Percentiles rank a stretch among this genome's conserved stretches.
These are phyloP conservation scores for Dione juno DNA, from an alignment of 2,888 invertebrate species.

Conservation along the genomic window DNA sequence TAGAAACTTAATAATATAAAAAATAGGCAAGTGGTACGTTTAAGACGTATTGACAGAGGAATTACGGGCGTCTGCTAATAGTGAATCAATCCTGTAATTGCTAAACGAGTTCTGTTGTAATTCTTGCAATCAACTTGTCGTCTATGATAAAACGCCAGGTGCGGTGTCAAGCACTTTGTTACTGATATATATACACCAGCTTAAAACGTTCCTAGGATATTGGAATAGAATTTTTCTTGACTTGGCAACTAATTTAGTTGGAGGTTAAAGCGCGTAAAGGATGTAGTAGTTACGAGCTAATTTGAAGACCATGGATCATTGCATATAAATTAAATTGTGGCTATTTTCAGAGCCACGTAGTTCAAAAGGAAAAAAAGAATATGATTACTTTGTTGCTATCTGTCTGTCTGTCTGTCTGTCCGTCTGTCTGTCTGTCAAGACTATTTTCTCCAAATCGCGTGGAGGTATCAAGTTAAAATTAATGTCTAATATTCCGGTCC, in stretches of 20 bases:
- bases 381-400: too few relatives aligned
- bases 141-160: constrained; percentile 55
- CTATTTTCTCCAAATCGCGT: too few relatives aligned
- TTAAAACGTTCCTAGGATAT: not conserved
- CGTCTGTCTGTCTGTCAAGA: too few relatives aligned
- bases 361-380: too few relatives aligned
- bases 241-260: constrained; percentile 2
- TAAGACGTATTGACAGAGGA: constrained; percentile 31
- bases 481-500: too few relatives aligned
- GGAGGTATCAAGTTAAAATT: too few relatives aligned
- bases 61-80: constrained; percentile 51
- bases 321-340: too few relatives aligned
- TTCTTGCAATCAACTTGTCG: constrained; percentile 57
- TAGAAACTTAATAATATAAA: not conserved
- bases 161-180: constrained; percentile 45
- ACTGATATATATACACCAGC: constrained; percentile 31
- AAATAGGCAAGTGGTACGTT: not conserved
- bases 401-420: too few relatives aligned
- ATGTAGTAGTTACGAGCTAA: too few relatives aligned
- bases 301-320: too few relatives aligned
- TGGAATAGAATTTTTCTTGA: constrained; percentile 9
- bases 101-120: constrained; percentile 46
- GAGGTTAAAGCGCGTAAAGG: not conserved
- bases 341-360: too few relatives aligned
- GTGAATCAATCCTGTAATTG: constrained; percentile 61